Base-by-base conservation (phyloP, 1,140 invertebrate genomes). In the Trichogramma pretiosum region DNA sequence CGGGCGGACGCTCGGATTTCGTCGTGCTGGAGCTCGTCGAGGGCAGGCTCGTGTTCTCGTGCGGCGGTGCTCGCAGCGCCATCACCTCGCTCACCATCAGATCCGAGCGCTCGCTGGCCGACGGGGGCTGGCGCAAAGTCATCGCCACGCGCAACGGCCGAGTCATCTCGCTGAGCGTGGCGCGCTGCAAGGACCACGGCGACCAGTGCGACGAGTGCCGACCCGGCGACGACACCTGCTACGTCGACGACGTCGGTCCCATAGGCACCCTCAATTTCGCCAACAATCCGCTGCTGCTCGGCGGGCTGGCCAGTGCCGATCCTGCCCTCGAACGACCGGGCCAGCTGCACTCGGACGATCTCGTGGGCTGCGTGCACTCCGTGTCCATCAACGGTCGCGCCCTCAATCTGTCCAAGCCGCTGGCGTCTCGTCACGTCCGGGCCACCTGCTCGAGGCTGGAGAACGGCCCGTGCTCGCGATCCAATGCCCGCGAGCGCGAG, bases 241-340 rank as follows among this genome's bases (percentile, higher is more conserved):
- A 90, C 60, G 82, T 81, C 19, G 85, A 89, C 61, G 85, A 86
- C 53, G 81, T 85, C 46, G 90, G 89, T 53, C 84, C 85, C 32
- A 83, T 85, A 35, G 88, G 87, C 87, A 91, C 89, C 0, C 67
- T 94, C n/a, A 93, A 92, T 60, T 93, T 94, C 66, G 91, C 92
- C 68, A 88, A 86, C 52, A 86, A 93, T 60, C 84, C 82, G 0
- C 67, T 97, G 36, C 75, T 86, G 19, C 77, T 97, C 49, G 93
- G 92, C 22, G 93, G 93, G 16, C 64, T 97, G 10, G 72, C 79
- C 28, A 82, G 82, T 38, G 84, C 91, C 0, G 85, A 92, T 67
- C 83, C 88, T 1, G 80, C 94, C 0, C 64, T 93, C 8, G 86
- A 92, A 65, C 76, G 88, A 43, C 85, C 87, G 0, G 89, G 87